Conservation (phyloP, 2,797 vertebrate genomes). For the Sebastiscus tertius region DNA sequence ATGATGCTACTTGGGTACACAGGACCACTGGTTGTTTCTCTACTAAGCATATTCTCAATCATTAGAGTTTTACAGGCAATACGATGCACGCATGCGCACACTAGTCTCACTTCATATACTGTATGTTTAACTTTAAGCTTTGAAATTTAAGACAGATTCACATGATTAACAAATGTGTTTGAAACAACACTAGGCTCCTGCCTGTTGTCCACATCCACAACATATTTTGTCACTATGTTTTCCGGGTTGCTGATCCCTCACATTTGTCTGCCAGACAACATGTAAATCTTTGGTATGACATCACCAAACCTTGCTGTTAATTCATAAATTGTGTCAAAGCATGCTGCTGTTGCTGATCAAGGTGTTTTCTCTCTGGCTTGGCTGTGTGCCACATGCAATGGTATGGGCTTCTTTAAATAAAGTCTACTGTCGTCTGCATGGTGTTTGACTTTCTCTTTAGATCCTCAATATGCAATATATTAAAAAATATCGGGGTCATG, state of each 20-base stretch:
- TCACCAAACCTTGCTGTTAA: neutral
- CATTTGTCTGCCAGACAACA: neutral
- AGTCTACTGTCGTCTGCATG: slow-evolving; percentile 11
- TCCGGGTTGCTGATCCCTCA: neutral
- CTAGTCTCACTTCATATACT: neutral
- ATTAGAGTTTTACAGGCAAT: neutral
- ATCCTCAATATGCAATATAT: neutral
- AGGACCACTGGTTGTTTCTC: neutral
- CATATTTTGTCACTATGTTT: neutral
- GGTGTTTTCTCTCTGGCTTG: slow-evolving; percentile 20
- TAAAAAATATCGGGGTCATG: neutral
- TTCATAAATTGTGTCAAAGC: slow-evolving; percentile 4
- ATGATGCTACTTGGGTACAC: neutral
- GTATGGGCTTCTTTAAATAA: slow-evolving; percentile 41
- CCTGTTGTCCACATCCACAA: neutral
- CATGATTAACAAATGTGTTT: slow-evolving; percentile 9
- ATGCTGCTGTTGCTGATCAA: slow-evolving; percentile 3
- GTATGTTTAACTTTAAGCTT: neutral
- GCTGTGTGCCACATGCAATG: slow-evolving; percentile 22
- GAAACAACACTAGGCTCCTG: neutral
- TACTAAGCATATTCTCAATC: neutral
- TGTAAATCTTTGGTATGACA: slow-evolving; percentile 2
- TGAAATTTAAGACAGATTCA: neutral
- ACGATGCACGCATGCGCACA: neutral
- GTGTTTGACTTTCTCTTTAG: neutral